Evolutionary conservation across 1,140 invertebrate species (phyloP), one percentile per base, ranked within the genome.

Genomic region (Melitaea cinxia): DNA sequence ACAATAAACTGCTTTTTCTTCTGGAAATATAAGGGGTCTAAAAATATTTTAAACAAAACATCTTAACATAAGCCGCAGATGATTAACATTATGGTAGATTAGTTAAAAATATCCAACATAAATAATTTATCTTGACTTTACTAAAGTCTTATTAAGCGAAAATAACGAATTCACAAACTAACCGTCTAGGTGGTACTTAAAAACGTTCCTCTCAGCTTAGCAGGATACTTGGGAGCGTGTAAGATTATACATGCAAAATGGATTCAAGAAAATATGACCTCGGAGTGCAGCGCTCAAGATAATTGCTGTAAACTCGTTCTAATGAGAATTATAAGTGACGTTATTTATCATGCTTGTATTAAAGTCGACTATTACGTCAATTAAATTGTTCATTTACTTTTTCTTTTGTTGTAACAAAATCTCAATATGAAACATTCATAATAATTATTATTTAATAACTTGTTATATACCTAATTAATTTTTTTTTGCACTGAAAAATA

Each of bases 251-350:
- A 82, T 82, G 70, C 77, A 76, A 80, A 85, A 83, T 77, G 76
- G 70, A 80, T 79, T 78, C 74, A 70, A 65, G 73, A 77, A 80
- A 80, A 82, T 79, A 85, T 78, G 80, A 74, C 75, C 52, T 19
- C 19, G 50, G 77, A 81, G 78, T 77, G 80, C 58, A 65, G 47
- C 70, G 75, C 72, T 80, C 61, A 66, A 77, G 78, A 77, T 85
- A 83, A 85, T 85, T 85, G 81, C 72, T 64, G 70, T 72, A 80
- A 74, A 73, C 64, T 70, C 75, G 71, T 65, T 60, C 66, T 83
- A 82, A 85, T 83, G 81, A 80, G 77, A 64, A 69, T 57, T 65
- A 45, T 65, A 65, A 45, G 59, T 33, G 63, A 52, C 47, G 26
- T 45, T 24, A 57, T 49, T 57, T 63, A 63, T 49, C 63, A 50